Percentiles rank a stretch among this genome's conserved stretches.
These are phyloP conservation scores for Dreissena polymorpha DNA, from an alignment of 1,140 invertebrate genomes.

Conservation along the genomic window DNA sequence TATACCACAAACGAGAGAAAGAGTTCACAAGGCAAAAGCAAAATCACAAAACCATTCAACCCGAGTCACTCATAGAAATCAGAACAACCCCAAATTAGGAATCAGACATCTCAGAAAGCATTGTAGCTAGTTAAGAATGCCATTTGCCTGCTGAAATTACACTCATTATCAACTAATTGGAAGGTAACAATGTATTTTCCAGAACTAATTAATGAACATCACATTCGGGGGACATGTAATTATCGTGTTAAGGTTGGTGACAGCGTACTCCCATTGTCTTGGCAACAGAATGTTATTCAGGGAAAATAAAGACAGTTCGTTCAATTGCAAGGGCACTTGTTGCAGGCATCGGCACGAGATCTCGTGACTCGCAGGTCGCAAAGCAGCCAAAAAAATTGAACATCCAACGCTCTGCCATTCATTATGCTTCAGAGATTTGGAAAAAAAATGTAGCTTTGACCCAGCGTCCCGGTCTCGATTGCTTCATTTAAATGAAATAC, in stretches of 20 bases:
- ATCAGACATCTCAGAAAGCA: too few relatives aligned
- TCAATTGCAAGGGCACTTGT: not conserved
- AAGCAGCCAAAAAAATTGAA: too few relatives aligned
- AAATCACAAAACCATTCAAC: constrained; percentile 14
- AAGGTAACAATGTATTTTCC: constrained; percentile 41
- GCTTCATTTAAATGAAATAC: too few relatives aligned
- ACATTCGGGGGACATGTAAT: constrained; percentile 26
- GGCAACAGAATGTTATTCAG: constrained; percentile 8
- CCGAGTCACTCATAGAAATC: constrained; percentile 18
- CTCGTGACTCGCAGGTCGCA: too few relatives aligned
- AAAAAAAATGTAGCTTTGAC: too few relatives aligned
- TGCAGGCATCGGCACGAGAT: not conserved
- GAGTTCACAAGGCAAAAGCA: too few relatives aligned
- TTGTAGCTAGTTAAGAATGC: too few relatives aligned
- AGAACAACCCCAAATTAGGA: not conserved
- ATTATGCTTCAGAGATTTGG: too few relatives aligned
- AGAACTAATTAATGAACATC: constrained; percentile 39
- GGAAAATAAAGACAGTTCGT: not conserved
- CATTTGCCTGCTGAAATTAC: constrained; percentile 24
- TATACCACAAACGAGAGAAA: too few relatives aligned
- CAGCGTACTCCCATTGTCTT: constrained; percentile 29
- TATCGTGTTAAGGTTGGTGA: constrained; percentile 29
- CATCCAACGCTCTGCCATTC: too few relatives aligned
- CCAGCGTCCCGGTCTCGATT: too few relatives aligned
- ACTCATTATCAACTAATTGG: constrained; percentile 45